A percentile compares a stretch with the other conserved stretches of the same genome.
These are phyloP conservation scores for Allophyes oxyacanthae DNA, from an alignment of 2,888 invertebrate species.

Conservation along the genomic window DNA sequence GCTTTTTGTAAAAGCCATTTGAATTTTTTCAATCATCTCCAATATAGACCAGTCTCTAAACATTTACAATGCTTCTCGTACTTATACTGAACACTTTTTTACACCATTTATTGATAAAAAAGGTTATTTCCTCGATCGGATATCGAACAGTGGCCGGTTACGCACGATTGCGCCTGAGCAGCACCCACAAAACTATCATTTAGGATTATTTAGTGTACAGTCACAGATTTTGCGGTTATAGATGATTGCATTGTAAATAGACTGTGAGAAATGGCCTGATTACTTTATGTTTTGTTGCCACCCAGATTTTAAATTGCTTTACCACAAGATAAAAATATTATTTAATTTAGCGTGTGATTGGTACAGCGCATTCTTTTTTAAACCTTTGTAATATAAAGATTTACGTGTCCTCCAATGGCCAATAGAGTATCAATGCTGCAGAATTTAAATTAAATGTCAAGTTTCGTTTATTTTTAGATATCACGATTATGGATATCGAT, in stretches of 20 bases:
- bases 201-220: slow-evolving; percentile 35
- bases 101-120: slow-evolving; percentile 23
- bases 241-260: slow-evolving; percentile 37
- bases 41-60: slow-evolving; percentile 11
- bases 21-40: slow-evolving; percentile 15
- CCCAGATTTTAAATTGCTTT: neutral
- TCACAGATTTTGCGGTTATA: slow-evolving; percentile 45
- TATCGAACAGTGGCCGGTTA: slow-evolving; percentile 32
- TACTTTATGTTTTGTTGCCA: slow-evolving; percentile 4
- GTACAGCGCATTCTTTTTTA: too few species aligned
- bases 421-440: slow-evolving; percentile 1
- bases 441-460: slow-evolving; percentile 22
- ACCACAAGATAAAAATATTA: too few species aligned
- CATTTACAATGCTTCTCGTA: slow-evolving; percentile 23
- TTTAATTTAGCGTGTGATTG: too few species aligned
- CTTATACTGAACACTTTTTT: slow-evolving; percentile 34
- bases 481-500: slow-evolving; percentile 5
- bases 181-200: slow-evolving; percentile 46
- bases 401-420: too few species aligned
- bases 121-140: slow-evolving; percentile 26
- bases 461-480: slow-evolving; percentile 23
- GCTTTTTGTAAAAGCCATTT: slow-evolving; percentile 5
- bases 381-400: too few species aligned
- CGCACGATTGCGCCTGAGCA: slow-evolving; percentile 57
- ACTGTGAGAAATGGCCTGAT: slow-evolving; percentile 32